Percentiles rank a stretch among this genome's conserved stretches.
Evolutionary conservation across 2,888 invertebrate genomes (phyloP).

Genomic region (Mongoloraphidia duomilia): DNA sequence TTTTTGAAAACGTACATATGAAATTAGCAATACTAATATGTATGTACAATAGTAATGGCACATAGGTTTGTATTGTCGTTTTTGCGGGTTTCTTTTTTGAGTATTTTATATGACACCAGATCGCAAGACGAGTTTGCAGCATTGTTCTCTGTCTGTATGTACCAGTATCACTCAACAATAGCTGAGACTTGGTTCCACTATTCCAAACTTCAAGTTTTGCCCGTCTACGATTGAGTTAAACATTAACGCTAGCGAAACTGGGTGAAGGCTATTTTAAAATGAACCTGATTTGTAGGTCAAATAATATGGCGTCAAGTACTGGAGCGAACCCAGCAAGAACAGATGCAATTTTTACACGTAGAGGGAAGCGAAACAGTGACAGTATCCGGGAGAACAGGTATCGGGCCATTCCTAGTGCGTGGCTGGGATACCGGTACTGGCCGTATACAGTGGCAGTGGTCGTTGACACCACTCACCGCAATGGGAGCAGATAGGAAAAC

Average conservation of each 20-base stretch:
- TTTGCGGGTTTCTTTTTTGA: no score
- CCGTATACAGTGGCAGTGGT: constrained; percentile 64
- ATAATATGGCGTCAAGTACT: constrained; percentile 74
- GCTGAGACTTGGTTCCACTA: no score
- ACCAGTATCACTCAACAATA: no score
- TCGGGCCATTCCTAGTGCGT: constrained; percentile 48
- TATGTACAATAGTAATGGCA: no score
- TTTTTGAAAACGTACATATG: constrained; percentile 8
- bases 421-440: constrained; percentile 69
- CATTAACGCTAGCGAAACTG: no score
- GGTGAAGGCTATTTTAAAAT: no score
- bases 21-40: constrained; percentile 1
- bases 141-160: no score
- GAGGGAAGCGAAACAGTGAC: constrained; percentile 51
- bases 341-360: constrained; percentile 50
- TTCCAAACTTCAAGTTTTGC: no score
- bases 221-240: no score
- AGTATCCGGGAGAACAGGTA: constrained; percentile 50
- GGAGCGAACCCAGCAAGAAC: constrained; percentile 45
- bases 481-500: constrained; percentile 30
- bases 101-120: no score
- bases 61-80: no score
- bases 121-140: no score
- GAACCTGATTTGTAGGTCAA: constrained; percentile 36
- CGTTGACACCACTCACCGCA: constrained; percentile 29